These are phyloP conservation scores for Bombylius major DNA, from an alignment of 2,888 invertebrate species.

Conservation along the genomic window DNA sequence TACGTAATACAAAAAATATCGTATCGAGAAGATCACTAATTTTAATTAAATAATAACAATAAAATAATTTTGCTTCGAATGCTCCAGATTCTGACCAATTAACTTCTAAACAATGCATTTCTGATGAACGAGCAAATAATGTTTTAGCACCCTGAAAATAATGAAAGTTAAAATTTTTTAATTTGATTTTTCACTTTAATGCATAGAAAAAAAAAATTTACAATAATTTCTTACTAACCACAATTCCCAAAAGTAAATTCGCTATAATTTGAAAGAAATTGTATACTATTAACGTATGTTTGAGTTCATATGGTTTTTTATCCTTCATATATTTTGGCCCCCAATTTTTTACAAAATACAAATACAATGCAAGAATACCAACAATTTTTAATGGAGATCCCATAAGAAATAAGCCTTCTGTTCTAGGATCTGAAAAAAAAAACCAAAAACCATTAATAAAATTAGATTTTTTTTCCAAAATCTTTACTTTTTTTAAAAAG, in stretches of 20 bases:
- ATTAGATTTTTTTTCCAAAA: no score
- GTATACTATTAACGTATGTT: slow-evolving; percentile 38
- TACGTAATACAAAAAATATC: slow-evolving; percentile 27
- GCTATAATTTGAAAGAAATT: neutral
- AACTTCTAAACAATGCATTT: neutral
- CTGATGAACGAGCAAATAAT: neutral
- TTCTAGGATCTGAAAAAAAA: slow-evolving; percentile 43
- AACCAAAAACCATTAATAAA: neutral
- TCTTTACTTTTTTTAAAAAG: no score
- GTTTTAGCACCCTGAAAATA: neutral
- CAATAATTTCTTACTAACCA: neutral
- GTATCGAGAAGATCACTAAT: slow-evolving; percentile 58
- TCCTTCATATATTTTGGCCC: slow-evolving; percentile 60
- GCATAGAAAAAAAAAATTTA: neutral
- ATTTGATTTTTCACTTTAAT: no score
- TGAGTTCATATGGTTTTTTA: slow-evolving; percentile 47
- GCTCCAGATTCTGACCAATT: neutral
- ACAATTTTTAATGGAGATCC: slow-evolving; percentile 48
- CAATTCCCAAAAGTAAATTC: neutral
- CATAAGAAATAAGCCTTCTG: slow-evolving; percentile 51
- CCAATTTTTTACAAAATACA: slow-evolving; percentile 51
- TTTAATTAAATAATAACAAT: slow-evolving; percentile 54
- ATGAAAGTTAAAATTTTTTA: no score
- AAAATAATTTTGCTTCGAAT: slow-evolving; percentile 18
- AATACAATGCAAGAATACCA: slow-evolving; percentile 43